Evolutionary conservation across 2,797 vertebrate species (phyloP).

Genomic region (Amblyopsis hoosieri): DNA sequence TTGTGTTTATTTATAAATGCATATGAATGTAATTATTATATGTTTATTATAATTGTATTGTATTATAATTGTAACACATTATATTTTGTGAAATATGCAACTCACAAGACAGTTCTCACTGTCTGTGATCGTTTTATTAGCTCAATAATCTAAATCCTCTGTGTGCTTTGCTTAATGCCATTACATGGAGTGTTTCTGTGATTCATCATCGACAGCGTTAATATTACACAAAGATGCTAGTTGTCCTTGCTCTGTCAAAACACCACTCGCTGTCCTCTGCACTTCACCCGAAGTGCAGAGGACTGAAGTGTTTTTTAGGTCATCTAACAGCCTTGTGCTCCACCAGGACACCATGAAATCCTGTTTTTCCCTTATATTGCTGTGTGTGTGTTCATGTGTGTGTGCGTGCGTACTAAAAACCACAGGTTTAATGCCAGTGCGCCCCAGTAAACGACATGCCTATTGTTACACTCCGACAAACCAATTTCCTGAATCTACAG

Average conservation of each 20-base stretch:
- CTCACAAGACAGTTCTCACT: no score
- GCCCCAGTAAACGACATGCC: slow-evolving; percentile 39
- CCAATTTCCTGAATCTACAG: slow-evolving; percentile 71
- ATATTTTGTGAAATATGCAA: no score
- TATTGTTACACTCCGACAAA: slow-evolving; percentile 69
- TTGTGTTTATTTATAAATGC: no score
- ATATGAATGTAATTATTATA: no score
- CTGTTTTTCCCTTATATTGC: slow-evolving; percentile 1
- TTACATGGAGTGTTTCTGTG: slow-evolving; percentile 23
- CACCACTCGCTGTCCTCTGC: slow-evolving; percentile 26
- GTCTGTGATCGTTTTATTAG: no score
- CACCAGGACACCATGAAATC: slow-evolving; percentile 24
- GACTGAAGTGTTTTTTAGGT: slow-evolving; percentile 45
- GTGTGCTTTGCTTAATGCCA: slow-evolving; percentile 9
- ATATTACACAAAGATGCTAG: no score
- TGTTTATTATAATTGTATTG: no score
- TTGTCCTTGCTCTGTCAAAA: slow-evolving; percentile 33
- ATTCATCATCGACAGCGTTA: slow-evolving; percentile 34
- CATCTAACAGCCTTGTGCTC: slow-evolving; percentile 34
- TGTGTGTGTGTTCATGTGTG: slow-evolving; percentile 14
- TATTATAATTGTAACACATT: no score
- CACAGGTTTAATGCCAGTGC: slow-evolving; percentile 55
- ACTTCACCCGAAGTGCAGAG: slow-evolving; percentile 33
- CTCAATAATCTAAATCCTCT: no score
- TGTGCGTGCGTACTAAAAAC: slow-evolving; percentile 29